Evolutionary conservation across 2,888 invertebrate species (phyloP), one percentile per base, ranked within the genome.

Genomic region (Drepana falcataria): DNA sequence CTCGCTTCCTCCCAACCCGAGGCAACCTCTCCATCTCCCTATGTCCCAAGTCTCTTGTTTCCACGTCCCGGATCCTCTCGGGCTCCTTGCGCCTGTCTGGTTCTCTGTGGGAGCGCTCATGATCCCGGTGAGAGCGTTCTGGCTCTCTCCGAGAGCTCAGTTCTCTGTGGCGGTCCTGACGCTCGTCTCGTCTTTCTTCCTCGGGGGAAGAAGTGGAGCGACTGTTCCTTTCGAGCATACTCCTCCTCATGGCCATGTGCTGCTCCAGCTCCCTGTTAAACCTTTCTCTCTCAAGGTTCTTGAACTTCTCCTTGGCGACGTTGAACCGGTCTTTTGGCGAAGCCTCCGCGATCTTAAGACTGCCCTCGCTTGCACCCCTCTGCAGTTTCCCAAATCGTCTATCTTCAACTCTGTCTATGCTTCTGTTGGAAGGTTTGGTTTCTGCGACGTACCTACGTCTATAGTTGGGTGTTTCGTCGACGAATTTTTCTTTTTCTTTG

Each of bases 281-380:
- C 56, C 93, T 87, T 68, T 95, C 94, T 59, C 94, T 92, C 76
- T 96, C 96, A 82, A 96, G 92, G 60, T 95, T 93, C 79, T 95
- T 92, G 77, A 96, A 96, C 83, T 96, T 96, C 73, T 96, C 96
- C 81, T 96, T 96, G 49, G 96, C 96, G 69, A 96, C 96, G 69
- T 95, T 95, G 84, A 96, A 96, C 57, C 96, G 92, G 71, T 96
- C 96, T 65, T 95, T 93, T 0, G 96, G 96, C 1, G 94, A 93
- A 51, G 83, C 70, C 66, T 91, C 84, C 1, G 85, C 78, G 33
- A 87, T 52, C 64, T 91, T 90, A 52, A 88, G 66, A 75, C 91
- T 84, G 63, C 92, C 75, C 81, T 92, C 81, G 81, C 92, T 78
- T 69, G 87, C 71, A 60, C 92, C 81, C 59, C 90, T 69, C 35